A percentile compares a stretch with the other conserved stretches of the same genome.
phyloP scores from a whole-genome alignment of 2,113 vertebrate species.

The Colius striatus region DNA sequence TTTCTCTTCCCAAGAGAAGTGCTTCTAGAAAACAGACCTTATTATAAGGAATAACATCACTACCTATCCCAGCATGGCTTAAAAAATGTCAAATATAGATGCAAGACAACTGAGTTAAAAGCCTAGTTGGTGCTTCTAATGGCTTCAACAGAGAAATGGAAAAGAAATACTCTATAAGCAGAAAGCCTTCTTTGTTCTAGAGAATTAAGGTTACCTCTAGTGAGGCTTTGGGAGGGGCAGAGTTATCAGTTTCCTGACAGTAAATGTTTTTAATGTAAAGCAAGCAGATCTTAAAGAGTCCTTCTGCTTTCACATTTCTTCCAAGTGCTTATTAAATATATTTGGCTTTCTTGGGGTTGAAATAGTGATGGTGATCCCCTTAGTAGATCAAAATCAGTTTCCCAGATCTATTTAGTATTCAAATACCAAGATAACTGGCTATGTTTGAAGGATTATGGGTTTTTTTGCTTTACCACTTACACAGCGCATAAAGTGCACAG shows the following conservation, averaged over 20 bases:
- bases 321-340: conserved; percentile 73
- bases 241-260: not conserved
- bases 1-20: not conserved
- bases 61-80: not conserved
- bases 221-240: not conserved
- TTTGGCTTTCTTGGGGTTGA: conserved; percentile 67
- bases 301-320: conserved; percentile 80
- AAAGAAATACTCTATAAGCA: not conserved
- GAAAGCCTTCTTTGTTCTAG: not conserved
- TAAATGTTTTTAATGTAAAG: conserved; percentile 72
- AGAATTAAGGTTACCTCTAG: not conserved
- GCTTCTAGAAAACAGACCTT: conserved; percentile 25
- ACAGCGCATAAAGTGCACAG: too few species aligned
- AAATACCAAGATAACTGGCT: not conserved
- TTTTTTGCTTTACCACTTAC: not conserved
- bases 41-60: not conserved
- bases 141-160: not conserved
- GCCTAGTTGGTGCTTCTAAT: not conserved
- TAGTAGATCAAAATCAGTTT: conserved; percentile 76
- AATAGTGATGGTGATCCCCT: conserved; percentile 58
- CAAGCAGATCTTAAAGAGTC: conserved; percentile 77
- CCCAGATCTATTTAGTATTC: conserved; percentile 24
- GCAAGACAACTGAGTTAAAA: not conserved
- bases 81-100: not conserved
- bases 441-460: not conserved